phyloP scores from a whole-genome alignment of 92 coral and sea anemone genomes.

The Siderastrea siderea region DNA sequence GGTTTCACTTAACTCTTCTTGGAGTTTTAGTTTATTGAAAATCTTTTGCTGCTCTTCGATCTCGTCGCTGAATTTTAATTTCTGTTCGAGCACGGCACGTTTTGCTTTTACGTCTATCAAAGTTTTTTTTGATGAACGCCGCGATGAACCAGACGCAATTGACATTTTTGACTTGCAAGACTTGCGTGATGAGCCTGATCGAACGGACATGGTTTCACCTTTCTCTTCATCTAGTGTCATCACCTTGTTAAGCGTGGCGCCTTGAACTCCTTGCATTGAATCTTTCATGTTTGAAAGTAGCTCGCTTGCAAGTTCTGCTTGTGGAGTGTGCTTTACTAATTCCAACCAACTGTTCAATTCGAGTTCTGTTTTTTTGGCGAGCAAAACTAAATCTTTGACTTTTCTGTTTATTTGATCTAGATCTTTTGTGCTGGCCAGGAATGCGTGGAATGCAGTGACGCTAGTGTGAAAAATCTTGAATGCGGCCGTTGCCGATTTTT shows the following conservation, averaged over 20 bases:
- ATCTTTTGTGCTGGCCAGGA: slow-evolving; percentile 6
- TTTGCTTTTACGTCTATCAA: slow-evolving; percentile 51
- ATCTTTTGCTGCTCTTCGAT: slow-evolving; percentile 62
- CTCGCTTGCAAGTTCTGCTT: neutral
- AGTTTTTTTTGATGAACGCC: slow-evolving; percentile 54
- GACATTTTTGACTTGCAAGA: slow-evolving; percentile 26
- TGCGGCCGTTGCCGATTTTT: slow-evolving; percentile 53
- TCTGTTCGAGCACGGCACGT: slow-evolving; percentile 54
- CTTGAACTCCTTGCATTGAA: slow-evolving; percentile 2
- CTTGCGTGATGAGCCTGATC: slow-evolving; percentile 30
- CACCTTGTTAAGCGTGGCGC: neutral
- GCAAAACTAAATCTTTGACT: neutral
- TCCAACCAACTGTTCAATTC: slow-evolving; percentile 24
- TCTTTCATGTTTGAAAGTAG: neutral
- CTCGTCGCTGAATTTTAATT: slow-evolving; percentile 39
- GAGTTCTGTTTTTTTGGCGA: slow-evolving; percentile 2
- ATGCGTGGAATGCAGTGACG: slow-evolving; percentile 28
- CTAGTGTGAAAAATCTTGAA: slow-evolving; percentile 33
- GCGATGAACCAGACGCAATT: slow-evolving; percentile 26
- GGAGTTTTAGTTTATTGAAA: slow-evolving; percentile 45
- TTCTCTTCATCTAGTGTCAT: neutral
- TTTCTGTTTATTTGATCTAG: neutral
- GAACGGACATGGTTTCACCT: slow-evolving; percentile 19
- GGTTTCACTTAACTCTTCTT: slow-evolving; percentile 68
- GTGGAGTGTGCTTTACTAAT: neutral